These are phyloP conservation scores for Dryomyza anilis DNA, from an alignment of 2,888 invertebrate species.

Conservation along the genomic window DNA sequence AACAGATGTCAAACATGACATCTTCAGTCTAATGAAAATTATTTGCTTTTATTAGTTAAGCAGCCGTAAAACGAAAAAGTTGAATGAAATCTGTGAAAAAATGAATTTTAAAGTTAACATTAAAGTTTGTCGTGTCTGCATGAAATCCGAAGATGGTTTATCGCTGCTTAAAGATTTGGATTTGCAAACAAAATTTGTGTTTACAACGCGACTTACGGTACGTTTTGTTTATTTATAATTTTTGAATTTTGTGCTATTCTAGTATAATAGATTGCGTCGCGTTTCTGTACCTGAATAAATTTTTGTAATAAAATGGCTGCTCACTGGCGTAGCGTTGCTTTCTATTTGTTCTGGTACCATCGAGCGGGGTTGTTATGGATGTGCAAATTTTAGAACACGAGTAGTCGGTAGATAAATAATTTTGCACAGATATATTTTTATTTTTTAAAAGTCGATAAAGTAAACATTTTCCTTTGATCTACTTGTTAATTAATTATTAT, in stretches of 20 bases:
- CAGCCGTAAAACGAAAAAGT: background rate
- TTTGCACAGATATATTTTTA: too few species aligned
- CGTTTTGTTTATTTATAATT: constrained; percentile 27
- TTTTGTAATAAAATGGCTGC: constrained; percentile 36
- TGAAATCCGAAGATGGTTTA: constrained; percentile 45
- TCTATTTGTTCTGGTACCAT: constrained; percentile 19
- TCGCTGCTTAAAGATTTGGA: constrained; percentile 37
- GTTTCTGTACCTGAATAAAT: constrained; percentile 17
- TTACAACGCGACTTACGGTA: constrained; percentile 48
- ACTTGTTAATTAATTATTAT: too few species aligned
- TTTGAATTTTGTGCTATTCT: constrained; percentile 31
- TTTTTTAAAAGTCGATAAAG: too few species aligned
- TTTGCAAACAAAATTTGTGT: constrained; percentile 46
- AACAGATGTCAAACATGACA: background rate
- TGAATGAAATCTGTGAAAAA: constrained; percentile 15
- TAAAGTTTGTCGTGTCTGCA: constrained; percentile 50
- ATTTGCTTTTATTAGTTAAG: too few species aligned
- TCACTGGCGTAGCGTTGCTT: background rate
- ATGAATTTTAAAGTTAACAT: constrained; percentile 52
- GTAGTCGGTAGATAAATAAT: too few species aligned
- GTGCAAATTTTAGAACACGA: too few species aligned
- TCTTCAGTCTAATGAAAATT: background rate
- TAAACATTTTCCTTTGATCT: too few species aligned
- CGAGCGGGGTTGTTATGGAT: background rate
- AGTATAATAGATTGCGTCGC: constrained; percentile 38